phyloP scores from a whole-genome alignment of 2,888 invertebrate genomes.

The Drosophila birchii region DNA sequence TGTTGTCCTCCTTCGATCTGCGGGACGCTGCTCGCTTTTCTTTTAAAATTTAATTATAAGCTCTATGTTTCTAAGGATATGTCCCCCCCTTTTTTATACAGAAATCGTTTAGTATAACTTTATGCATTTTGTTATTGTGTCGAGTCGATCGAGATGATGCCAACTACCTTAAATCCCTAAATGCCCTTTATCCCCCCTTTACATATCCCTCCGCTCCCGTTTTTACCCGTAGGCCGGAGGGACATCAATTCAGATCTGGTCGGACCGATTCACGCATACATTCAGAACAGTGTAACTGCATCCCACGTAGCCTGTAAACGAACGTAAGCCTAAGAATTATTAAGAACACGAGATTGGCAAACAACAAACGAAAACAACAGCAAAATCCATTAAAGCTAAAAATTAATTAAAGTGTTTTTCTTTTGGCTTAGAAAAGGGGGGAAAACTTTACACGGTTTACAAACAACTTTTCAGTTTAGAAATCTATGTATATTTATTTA shows the following conservation, averaged over 20 bases:
- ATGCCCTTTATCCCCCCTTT: constrained; percentile 5
- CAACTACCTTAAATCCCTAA: constrained; percentile 3
- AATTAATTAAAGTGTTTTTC: constrained; percentile 2
- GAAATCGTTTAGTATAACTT: constrained; percentile 70
- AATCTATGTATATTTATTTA: not conserved
- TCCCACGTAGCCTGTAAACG: constrained; percentile 53
- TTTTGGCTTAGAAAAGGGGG: not conserved
- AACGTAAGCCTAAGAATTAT: constrained; percentile 49
- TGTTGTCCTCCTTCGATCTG: constrained; percentile 16
- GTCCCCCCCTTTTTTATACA: constrained; percentile 65
- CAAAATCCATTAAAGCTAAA: constrained; percentile 64
- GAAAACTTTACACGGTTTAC: not conserved
- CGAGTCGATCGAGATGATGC: constrained; percentile 43
- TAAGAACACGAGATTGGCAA: constrained; percentile 28
- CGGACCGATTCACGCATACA: constrained; percentile 65
- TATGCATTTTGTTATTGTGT: constrained; percentile 70
- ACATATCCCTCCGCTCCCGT: not conserved
- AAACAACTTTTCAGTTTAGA: not conserved
- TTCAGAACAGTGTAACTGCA: constrained; percentile 79
- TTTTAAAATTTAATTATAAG: constrained; percentile 56
- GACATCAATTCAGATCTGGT: constrained; percentile 22
- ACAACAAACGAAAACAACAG: constrained; percentile 42
- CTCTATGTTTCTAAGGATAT: constrained; percentile 63
- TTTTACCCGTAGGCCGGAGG: constrained; percentile 16
- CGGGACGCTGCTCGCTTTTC: constrained; percentile 28